Base-by-base conservation (phyloP, 2,888 invertebrate species). In the Glaucopsyche alexis region DNA sequence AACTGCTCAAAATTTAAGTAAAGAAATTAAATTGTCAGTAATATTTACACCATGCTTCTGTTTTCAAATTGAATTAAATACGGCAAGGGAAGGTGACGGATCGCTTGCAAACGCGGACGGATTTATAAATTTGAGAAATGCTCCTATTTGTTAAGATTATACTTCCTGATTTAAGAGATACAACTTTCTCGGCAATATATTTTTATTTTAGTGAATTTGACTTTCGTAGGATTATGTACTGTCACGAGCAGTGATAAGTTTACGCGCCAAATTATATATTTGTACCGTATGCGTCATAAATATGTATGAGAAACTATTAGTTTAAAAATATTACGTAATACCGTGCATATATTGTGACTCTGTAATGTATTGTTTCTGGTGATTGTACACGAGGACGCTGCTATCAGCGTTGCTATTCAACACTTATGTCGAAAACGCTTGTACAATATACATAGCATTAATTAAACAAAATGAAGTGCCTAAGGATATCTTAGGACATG, bases 121-220 rank as follows among this genome's bases (percentile, higher is more conserved):
- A 66, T 66, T 66, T 66, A 66, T n/a, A 66, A 66, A 42, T 66
- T 66, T 66, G 65, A 66, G 65, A 66, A 66, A 66, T 66, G 65
- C 14, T n/a, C 65, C 65, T 66, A 66, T 66, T 66, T 66, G 65
- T 66, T 66, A 42, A 66, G 65, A 66, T 66, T 66, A 66, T 66
- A 66, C 65, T 66, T 16, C 42, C 42, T n/a, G 65, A 66, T 42
- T 40, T 42, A 65, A 40, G 65, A 66, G 42, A 42, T 66, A 66
- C 65, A n/a, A 66, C 42, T 40, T 65, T 65, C 65, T 42, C 16
- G 38, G 16, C 8, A 16, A 42, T 14, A 66, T 66, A 38, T 40
- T 65, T 65, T 66, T n/a, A 29, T 60, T 29, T 60, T 13, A 29
- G 60, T 60, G 11, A 60, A 8, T 60, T 19, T 60, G 60, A 29